These are phyloP conservation scores for Manacus vitellinus DNA, from an alignment of 2,113 vertebrate species.

Conservation along the genomic window DNA sequence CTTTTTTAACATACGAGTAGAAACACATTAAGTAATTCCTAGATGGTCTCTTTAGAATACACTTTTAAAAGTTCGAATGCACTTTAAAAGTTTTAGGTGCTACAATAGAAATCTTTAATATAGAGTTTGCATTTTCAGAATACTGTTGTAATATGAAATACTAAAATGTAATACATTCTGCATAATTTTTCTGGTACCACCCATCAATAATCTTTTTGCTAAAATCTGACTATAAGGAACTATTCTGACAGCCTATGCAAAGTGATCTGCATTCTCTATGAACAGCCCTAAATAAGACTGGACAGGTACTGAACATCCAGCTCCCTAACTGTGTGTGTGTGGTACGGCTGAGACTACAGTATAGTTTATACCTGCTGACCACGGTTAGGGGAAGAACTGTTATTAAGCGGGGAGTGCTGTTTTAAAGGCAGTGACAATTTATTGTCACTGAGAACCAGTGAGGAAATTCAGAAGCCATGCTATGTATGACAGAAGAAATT, in stretches of 20 bases:
- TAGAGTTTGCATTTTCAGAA: not conserved
- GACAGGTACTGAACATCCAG: not conserved
- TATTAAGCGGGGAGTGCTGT: not conserved
- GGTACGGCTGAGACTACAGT: accelerated
- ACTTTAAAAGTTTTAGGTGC: not conserved
- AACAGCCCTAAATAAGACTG: not conserved
- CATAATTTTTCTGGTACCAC: not conserved
- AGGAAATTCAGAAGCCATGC: not conserved
- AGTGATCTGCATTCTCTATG: not conserved
- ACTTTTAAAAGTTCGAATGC: not conserved
- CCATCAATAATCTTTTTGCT: not conserved
- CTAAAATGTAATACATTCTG: not conserved
- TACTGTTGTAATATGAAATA: not conserved
- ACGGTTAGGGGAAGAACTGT: not conserved
- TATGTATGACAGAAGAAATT: not conserved
- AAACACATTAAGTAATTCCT: not conserved
- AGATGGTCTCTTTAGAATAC: not conserved
- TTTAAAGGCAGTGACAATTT: not conserved
- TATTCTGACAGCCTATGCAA: not conserved
- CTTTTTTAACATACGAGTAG: not conserved
- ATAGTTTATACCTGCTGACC: not conserved
- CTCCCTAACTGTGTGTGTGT: not conserved
- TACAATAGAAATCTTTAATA: not conserved
- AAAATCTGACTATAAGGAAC: not conserved
- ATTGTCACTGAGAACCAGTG: not conserved